Evolutionary conservation across 2,797 vertebrate species (phyloP), one percentile per base, ranked within the genome.

Genomic region (Manis pentadactyla): DNA sequence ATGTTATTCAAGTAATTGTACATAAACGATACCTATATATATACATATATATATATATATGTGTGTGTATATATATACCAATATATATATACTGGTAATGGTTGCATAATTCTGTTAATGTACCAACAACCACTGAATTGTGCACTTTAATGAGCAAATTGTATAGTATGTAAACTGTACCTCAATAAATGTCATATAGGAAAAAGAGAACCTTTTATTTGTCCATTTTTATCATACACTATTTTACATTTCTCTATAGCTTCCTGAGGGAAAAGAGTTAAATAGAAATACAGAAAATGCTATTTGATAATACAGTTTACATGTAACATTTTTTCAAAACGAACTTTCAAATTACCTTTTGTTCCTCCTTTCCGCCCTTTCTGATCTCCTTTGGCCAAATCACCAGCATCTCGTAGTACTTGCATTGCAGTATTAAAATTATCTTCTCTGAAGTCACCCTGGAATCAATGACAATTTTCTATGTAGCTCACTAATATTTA

Each of bases 351-450:
- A 96, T 97, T 95, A 99, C 99, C 99, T 99, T 99, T 99, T 0
- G 99, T 99, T 97, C 99, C 99, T 96, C 99, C 99, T 98, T 99
- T 99, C 12, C 99, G 99, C 31, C 99, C 99, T 93, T 99, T 99
- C 7, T 99, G 99, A 97, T 99, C 99, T 96, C 99, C 99, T 98
- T 99, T 99, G 98, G 97, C 98, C 98, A 99, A 98, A 97, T 99
- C 99, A 42, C 99, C 99, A 2, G 99, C 97, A 74, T 99, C 99
- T 98, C 99, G 99, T 93, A 99, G 99, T 77, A 99, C 99, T 94
- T 99, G 99, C 99, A 99, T 99, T n/a, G 99, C 99, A 17, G 99
- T 99, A 98, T 99, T 99, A 98, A 99, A 99, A 98, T 99, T 99
- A 97, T 99, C 99, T 98, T 99, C 99, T 98, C 99, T 99, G 98